Evolutionary conservation across 1,140 invertebrate species (phyloP).

Genomic region (Ptiloglossa arizonensis): DNA sequence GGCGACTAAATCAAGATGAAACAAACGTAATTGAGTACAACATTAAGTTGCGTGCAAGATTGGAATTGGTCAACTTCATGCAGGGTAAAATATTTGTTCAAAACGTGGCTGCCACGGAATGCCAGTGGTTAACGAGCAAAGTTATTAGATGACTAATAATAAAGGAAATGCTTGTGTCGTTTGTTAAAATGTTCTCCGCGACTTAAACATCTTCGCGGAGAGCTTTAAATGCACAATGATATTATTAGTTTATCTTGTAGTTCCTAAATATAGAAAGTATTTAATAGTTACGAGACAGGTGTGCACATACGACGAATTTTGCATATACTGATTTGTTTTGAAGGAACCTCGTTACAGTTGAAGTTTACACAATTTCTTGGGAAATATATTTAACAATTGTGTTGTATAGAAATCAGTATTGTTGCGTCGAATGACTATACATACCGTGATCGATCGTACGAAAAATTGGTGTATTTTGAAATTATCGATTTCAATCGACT

Average conservation of each 20-base stretch:
- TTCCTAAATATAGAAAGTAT: constrained; percentile 59
- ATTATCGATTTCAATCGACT: constrained; percentile 5
- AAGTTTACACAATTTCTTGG: constrained; percentile 1
- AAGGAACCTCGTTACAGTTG: constrained; percentile 3
- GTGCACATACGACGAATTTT: constrained; percentile 39
- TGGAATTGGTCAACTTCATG: constrained; percentile 25
- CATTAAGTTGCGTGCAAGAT: not conserved
- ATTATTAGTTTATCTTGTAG: constrained; percentile 55
- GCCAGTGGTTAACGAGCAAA: not conserved
- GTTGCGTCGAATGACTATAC: not conserved
- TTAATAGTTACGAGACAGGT: constrained; percentile 27
- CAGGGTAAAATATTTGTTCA: constrained; percentile 46
- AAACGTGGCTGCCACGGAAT: constrained; percentile 7
- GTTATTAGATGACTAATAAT: constrained; percentile 3
- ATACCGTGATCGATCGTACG: not conserved
- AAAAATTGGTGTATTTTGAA: constrained; percentile 18
- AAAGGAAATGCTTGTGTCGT: constrained; percentile 10
- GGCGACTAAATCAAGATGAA: constrained; percentile 1
- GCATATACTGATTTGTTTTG: constrained; percentile 21
- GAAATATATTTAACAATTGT: constrained; percentile 2
- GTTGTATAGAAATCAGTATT: constrained; percentile 20
- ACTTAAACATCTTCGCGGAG: constrained; percentile 11
- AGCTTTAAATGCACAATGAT: constrained; percentile 59
- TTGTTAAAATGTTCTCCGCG: constrained; percentile 13
- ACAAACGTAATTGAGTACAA: constrained; percentile 1